Conservation (phyloP, 1,140 invertebrate species). For the Diabrotica undecimpunctata region DNA sequence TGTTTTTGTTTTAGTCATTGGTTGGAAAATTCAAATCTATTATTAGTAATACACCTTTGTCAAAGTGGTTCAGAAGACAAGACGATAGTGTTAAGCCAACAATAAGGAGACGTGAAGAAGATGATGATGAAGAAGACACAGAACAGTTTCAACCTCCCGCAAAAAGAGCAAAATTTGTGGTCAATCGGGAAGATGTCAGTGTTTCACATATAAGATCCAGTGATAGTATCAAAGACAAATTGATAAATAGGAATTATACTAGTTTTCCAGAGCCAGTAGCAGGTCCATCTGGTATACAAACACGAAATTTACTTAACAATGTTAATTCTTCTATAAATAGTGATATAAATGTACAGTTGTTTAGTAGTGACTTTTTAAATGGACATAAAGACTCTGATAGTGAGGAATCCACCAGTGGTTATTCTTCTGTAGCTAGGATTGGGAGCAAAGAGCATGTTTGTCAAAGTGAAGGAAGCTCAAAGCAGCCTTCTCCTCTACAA, state of each 20-base stretch:
- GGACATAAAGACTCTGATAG: conserved; percentile 43
- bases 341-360: conserved; percentile 17
- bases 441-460: conserved; percentile 35
- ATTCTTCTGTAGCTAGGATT: conserved; percentile 39
- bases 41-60: conserved; percentile 48
- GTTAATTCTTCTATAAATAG: conserved; percentile 12
- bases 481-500: conserved; percentile 29
- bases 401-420: conserved; percentile 46
- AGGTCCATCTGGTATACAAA: conserved; percentile 37
- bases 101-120: conserved; percentile 47
- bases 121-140: conserved; percentile 46
- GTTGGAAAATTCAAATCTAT: conserved; percentile 52
- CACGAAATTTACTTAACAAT: conserved; percentile 31
- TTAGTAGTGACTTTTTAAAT: conserved; percentile 26
- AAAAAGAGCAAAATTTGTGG: conserved; percentile 45
- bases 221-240: conserved; percentile 1
- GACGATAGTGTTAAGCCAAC: conserved; percentile 42
- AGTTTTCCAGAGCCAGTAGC: conserved; percentile 37
- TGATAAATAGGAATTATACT: conserved; percentile 13
- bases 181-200: conserved; percentile 20
- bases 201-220: not conserved
- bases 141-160: conserved; percentile 46
- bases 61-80: conserved; percentile 50
- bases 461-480: conserved; percentile 29
- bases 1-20: conserved; percentile 50